Base-by-base conservation (phyloP, 2,797 vertebrate species). In the Martes flavigula region DNA sequence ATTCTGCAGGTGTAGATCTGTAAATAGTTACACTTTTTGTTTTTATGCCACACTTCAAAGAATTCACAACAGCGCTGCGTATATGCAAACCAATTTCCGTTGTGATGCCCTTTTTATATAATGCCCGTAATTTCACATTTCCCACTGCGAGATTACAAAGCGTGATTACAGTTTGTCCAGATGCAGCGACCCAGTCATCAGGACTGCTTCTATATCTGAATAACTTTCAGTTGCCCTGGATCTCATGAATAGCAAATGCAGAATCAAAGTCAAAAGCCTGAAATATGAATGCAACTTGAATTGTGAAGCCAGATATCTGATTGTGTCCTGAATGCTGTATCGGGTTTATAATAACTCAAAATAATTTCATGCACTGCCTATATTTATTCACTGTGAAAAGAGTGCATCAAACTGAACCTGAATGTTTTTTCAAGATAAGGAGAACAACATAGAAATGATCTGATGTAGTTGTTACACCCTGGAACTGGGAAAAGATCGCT, bases 31-130 rank as follows among this genome's bases (percentile, higher is more conserved):
- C 7, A 58, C 54, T 72, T 75, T 64, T 72, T 87, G 85, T 91
- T 94, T 96, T 46, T 30, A 77, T 46, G 79, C 38, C 75, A 84
- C 78, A 91, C 54, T 95, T 96, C 81, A 83, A 84, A 97, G 90
- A 90, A 81, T 25, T 83, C 94, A 96, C 83, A 91, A 82, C 7
- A 60, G 35, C 7, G 1, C 38, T 72, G 54, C 4, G 8, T 91
- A 86, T 66, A 89, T 82, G 89, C 95, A 95, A 94, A 85, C 82
- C 89, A 84, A 58, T 85, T 90, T 96, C 89, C 4, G 18, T 83
- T 72, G 48, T 82, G 60, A 95, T 78, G 77, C 20, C 77, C 75
- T 94, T 95, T 96, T 78, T 60, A 83, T 40, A 83, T 60, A 94
- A 94, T 62, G 70, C 56, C 87, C 93, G 84, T 92, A 77, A 97